Conservation (phyloP, 1,140 invertebrate genomes). For the Pogonognathellus flavescens region DNA sequence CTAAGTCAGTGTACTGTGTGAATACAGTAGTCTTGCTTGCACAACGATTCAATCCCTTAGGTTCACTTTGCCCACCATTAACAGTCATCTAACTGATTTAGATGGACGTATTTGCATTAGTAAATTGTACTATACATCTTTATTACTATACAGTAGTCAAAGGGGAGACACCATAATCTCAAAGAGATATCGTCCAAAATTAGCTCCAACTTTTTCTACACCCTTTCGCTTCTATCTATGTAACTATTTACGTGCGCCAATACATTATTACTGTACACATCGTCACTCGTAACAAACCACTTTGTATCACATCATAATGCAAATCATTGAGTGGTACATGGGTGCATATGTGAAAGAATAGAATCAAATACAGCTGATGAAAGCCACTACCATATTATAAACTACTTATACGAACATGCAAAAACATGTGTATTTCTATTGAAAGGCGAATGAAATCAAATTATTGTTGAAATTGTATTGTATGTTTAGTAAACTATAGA, state of each 20-base stretch:
- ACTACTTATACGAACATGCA: no score
- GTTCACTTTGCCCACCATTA: neutral
- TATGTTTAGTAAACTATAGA: no score
- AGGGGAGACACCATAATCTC: conserved; percentile 5
- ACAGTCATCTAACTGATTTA: conserved; percentile 21
- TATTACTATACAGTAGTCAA: conserved; percentile 20
- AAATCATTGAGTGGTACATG: no score
- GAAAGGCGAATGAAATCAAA: no score
- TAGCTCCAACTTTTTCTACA: conserved; percentile 1
- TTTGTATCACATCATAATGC: no score
- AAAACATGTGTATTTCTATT: no score
- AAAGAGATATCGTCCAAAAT: conserved; percentile 27
- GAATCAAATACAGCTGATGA: no score
- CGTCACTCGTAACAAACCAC: no score
- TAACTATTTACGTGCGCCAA: neutral
- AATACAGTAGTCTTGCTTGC: neutral
- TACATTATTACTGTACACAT: neutral
- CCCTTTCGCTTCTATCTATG: no score
- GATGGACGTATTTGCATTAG: neutral
- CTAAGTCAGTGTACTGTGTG: conserved; percentile 1
- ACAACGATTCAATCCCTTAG: neutral
- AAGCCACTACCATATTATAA: no score
- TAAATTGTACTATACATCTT: neutral
- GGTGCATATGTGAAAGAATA: no score
- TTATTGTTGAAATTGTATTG: no score